Percentiles rank a stretch among this genome's conserved stretches.
Conservation (phyloP, 2,888 invertebrate species). For the Melipona bicolor region DNA sequence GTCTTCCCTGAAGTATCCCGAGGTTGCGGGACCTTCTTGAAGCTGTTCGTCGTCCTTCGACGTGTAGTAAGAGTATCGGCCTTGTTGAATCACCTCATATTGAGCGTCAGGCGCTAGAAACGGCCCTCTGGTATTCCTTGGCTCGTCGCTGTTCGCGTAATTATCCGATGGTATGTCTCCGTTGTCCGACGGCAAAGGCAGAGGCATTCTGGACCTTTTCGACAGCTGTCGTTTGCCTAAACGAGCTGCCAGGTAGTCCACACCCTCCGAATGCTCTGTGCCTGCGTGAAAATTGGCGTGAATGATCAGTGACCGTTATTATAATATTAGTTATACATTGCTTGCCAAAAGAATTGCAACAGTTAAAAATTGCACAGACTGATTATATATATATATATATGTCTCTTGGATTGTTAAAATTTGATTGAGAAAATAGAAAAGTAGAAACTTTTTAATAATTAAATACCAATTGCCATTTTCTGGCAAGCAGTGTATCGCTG, state of each 20-base stretch:
- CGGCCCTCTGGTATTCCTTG: conserved; percentile 81
- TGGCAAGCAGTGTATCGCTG: too few relatives aligned
- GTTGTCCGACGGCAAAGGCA: conserved; percentile 74
- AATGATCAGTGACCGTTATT: background rate
- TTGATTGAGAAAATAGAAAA: too few relatives aligned
- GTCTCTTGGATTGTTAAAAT: too few relatives aligned
- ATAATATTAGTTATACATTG: too few relatives aligned
- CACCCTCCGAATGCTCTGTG: conserved; percentile 83
- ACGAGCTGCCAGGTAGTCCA: conserved; percentile 87
- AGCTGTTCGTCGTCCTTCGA: conserved; percentile 77
- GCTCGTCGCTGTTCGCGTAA: conserved; percentile 76
- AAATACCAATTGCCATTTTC: too few relatives aligned
- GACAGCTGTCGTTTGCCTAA: conserved; percentile 87
- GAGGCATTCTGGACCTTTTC: conserved; percentile 86
- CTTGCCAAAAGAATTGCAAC: too few relatives aligned
- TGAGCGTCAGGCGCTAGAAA: conserved; percentile 88
- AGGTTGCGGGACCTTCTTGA: conserved; percentile 71
- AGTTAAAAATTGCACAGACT: too few relatives aligned
- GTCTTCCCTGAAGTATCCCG: conserved; percentile 69
- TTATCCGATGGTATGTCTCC: conserved; percentile 75
- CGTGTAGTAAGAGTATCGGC: conserved; percentile 78
- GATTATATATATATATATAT: too few relatives aligned
- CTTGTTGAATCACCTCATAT: conserved; percentile 87
- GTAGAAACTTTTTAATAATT: too few relatives aligned
- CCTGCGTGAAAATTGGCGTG: conserved; percentile 59